Evolutionary conservation across 1,140 invertebrate genomes (phyloP).

Genomic region (Brachionus asplanchnoidis): DNA sequence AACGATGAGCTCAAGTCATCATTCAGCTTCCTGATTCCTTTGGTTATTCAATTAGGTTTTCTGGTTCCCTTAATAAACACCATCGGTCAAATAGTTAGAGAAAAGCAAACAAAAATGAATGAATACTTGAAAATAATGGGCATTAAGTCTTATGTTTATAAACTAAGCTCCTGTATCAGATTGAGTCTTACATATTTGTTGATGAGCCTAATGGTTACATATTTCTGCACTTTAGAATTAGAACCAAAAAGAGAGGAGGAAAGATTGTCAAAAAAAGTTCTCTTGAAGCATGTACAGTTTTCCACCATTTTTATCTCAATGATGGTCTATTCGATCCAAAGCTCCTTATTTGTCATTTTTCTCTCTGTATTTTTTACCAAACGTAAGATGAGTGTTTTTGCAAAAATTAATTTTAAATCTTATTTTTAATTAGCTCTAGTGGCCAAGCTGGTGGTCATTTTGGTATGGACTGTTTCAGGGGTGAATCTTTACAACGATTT

Average conservation of each 20-base stretch:
- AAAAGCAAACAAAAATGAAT: conserved; percentile 36
- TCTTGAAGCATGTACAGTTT: background rate
- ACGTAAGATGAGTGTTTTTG: background rate
- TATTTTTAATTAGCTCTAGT: background rate
- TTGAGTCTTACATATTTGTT: background rate
- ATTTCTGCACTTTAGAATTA: background rate
- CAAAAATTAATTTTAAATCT: background rate
- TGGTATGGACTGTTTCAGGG: background rate
- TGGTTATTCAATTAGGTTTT: background rate
- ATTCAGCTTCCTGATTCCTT: conserved; percentile 5
- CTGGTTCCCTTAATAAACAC: conserved; percentile 2
- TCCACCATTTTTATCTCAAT: background rate
- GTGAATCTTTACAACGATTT: conserved; percentile 25
- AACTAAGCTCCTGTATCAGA: background rate
- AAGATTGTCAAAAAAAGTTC: background rate
- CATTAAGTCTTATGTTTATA: background rate
- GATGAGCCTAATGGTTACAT: background rate
- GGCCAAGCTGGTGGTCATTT: background rate
- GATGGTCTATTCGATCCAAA: conserved; percentile 13
- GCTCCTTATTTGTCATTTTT: background rate
- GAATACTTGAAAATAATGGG: conserved; percentile 41
- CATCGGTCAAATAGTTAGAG: background rate
- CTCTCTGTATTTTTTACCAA: background rate
- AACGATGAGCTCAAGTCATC: conserved; percentile 27
- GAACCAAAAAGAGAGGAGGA: background rate